These are phyloP conservation scores for Edolisoma coerulescens DNA, from an alignment of 2,113 vertebrate genomes.

Conservation along the genomic window DNA sequence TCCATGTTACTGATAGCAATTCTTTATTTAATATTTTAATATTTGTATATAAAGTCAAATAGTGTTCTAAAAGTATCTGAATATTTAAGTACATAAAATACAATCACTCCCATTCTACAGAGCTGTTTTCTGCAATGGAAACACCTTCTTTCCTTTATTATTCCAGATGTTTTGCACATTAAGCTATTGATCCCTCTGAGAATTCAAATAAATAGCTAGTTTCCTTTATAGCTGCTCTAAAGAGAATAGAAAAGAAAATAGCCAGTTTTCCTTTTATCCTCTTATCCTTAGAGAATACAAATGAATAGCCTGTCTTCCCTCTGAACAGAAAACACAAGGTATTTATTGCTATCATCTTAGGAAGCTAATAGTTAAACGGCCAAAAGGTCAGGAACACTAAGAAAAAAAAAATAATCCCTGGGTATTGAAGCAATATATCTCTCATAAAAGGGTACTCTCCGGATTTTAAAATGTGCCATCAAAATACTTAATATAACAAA, in stretches of 20 bases:
- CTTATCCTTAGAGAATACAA: slow-evolving; percentile 51
- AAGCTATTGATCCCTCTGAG: slow-evolving; percentile 40
- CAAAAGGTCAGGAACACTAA: slow-evolving; percentile 47
- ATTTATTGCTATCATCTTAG: slow-evolving; percentile 62
- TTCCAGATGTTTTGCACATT: slow-evolving; percentile 67
- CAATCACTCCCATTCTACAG: neutral
- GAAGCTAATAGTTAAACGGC: slow-evolving; percentile 41
- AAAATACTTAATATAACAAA: neutral
- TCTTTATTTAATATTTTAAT: neutral
- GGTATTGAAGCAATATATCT: slow-evolving; percentile 24
- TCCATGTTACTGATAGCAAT: neutral
- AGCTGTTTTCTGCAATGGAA: slow-evolving; percentile 4
- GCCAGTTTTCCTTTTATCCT: slow-evolving; percentile 50
- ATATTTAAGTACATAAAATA: neutral
- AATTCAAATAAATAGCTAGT: slow-evolving; percentile 65
- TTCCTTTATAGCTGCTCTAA: slow-evolving; percentile 65
- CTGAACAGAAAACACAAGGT: slow-evolving; percentile 32
- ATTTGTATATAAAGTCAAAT: neutral
- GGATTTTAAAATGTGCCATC: neutral
- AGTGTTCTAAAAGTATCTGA: neutral
- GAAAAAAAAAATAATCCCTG: slow-evolving; percentile 17
- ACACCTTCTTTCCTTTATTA: slow-evolving; percentile 45
- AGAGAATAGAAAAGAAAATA: slow-evolving; percentile 68
- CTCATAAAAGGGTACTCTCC: slow-evolving; percentile 15
- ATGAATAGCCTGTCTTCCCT: slow-evolving; percentile 52